Percentiles rank a stretch among this genome's conserved stretches.
These are phyloP conservation scores for Delia radicum DNA, from an alignment of 1,140 invertebrate genomes.

Conservation along the genomic window DNA sequence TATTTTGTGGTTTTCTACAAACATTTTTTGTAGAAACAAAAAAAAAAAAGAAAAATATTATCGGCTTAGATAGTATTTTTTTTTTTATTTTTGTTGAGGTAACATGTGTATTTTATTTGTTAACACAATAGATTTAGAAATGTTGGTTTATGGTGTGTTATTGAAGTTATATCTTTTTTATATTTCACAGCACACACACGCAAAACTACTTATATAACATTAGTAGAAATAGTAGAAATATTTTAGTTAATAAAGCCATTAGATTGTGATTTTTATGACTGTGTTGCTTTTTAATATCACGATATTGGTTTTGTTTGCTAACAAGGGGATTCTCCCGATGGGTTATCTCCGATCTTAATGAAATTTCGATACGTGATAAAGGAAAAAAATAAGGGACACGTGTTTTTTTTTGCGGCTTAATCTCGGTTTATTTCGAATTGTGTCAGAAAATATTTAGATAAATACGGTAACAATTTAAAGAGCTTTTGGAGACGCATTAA, in stretches of 20 bases:
- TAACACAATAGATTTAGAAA: not conserved
- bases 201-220: not conserved
- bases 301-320: too few relatives aligned
- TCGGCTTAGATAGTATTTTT: slow-evolving; percentile 2
- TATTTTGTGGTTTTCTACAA: slow-evolving; percentile 16
- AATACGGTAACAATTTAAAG: too few relatives aligned
- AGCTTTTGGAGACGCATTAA: too few relatives aligned
- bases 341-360: too few relatives aligned
- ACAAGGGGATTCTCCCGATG: too few relatives aligned
- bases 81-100: slow-evolving; percentile 4
- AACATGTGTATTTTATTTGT: slow-evolving; percentile 16
- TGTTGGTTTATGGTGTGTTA: not conserved
- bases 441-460: too few relatives aligned
- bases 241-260: slow-evolving; percentile 7
- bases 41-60: slow-evolving; percentile 2
- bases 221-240: not conserved
- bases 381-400: too few relatives aligned
- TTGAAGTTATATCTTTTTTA: not conserved
- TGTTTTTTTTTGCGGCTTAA: too few relatives aligned
- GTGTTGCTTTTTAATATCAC: not conserved
- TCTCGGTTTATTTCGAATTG: too few relatives aligned
- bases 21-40: not conserved
- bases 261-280: not conserved
- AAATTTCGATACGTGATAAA: too few relatives aligned
- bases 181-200: not conserved